phyloP scores from a whole-genome alignment of 1,140 invertebrate genomes.

The Drosophila ironensis region DNA sequence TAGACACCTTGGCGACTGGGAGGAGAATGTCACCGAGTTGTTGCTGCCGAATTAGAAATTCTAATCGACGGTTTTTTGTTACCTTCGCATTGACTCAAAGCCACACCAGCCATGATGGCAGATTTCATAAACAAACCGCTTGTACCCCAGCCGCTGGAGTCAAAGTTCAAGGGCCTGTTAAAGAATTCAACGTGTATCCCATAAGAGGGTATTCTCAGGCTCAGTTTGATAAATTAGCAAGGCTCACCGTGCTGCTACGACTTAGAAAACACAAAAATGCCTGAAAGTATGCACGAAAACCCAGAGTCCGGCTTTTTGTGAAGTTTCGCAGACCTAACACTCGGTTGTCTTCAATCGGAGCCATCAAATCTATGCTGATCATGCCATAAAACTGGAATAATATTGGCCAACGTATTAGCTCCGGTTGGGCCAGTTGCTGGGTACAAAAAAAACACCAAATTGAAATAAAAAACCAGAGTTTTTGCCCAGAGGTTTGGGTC shows the following conservation, averaged over 20 bases:
- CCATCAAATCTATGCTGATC: slow-evolving; percentile 24
- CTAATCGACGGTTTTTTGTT: slow-evolving; percentile 51
- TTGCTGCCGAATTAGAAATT: slow-evolving; percentile 59
- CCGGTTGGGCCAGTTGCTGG: slow-evolving; percentile 14
- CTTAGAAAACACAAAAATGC: neutral
- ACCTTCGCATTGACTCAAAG: slow-evolving; percentile 44
- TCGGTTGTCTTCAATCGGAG: neutral
- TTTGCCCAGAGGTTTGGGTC: slow-evolving; percentile 18
- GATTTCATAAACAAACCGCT: slow-evolving; percentile 3
- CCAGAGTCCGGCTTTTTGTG: slow-evolving; percentile 11
- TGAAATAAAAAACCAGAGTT: slow-evolving; percentile 6
- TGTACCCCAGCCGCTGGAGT: slow-evolving; percentile 10
- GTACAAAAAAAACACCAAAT: too few species aligned
- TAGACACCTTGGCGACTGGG: slow-evolving; percentile 63
- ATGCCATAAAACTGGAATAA: slow-evolving; percentile 34
- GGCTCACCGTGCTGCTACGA: neutral
- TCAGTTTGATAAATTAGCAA: slow-evolving; percentile 8
- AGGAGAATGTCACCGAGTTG: slow-evolving; percentile 21
- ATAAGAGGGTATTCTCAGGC: neutral
- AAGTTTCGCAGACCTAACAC: neutral
- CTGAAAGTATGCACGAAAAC: slow-evolving; percentile 16
- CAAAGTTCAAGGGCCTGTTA: slow-evolving; percentile 36
- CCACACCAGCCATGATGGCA: slow-evolving; percentile 41
- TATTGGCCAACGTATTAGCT: slow-evolving; percentile 15
- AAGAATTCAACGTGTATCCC: slow-evolving; percentile 1